Evolutionary conservation across 2,113 vertebrate genomes (phyloP).

Genomic region (Crotalus helleri): DNA sequence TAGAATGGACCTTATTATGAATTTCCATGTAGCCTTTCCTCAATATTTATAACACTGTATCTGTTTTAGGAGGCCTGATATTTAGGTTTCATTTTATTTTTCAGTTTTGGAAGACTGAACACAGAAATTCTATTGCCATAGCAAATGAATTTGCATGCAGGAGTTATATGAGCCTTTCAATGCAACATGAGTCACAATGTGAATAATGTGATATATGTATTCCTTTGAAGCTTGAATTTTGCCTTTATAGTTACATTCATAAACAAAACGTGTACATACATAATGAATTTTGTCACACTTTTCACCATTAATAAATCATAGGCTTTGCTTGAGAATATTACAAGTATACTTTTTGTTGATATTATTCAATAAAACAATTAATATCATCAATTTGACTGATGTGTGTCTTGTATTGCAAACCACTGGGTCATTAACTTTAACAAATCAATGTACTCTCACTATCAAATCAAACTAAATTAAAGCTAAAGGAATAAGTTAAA

Average conservation of each 20-base stretch:
- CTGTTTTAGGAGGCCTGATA: not conserved
- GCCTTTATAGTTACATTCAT: constrained; percentile 22
- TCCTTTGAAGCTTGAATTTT: constrained; percentile 36
- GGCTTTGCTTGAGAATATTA: constrained; percentile 46
- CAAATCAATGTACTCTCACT: constrained; percentile 50
- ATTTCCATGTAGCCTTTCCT: not conserved
- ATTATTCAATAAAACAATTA: constrained; percentile 66
- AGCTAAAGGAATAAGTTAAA: constrained; percentile 56
- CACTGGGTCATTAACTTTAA: constrained; percentile 65
- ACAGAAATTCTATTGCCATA: constrained; percentile 6
- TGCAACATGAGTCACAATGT: constrained; percentile 15
- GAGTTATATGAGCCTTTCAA: constrained; percentile 27
- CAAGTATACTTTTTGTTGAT: constrained; percentile 51
- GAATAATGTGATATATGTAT: constrained; percentile 15
- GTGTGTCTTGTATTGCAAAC: constrained; percentile 63
- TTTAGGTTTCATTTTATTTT: constrained; percentile 12
- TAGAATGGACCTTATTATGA: not conserved
- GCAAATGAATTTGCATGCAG: not conserved
- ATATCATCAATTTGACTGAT: constrained; percentile 63
- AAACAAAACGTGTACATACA: constrained; percentile 48
- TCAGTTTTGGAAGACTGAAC: constrained; percentile 9
- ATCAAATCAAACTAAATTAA: constrained; percentile 56
- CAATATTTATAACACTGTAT: not conserved
- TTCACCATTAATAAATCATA: constrained; percentile 51
- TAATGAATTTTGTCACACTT: constrained; percentile 46